Evolutionary conservation across 2,113 vertebrate genomes (phyloP).

Genomic region (Pristiophorus japonicus): DNA sequence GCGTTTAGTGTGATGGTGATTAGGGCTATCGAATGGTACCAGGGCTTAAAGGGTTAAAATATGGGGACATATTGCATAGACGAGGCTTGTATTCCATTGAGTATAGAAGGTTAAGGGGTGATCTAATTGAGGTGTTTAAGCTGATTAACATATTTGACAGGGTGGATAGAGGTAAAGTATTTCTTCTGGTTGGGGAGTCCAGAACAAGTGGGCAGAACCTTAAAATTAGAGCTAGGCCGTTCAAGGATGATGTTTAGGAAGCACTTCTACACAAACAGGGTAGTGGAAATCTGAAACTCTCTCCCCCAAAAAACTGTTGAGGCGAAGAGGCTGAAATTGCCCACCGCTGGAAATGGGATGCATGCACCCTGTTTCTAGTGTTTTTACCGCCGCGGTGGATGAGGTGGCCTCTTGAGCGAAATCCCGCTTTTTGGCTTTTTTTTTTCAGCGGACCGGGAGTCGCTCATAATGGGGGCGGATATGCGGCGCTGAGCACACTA

Average conservation of each 20-base stretch:
- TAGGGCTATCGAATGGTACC: background rate
- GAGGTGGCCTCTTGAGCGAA: too few relatives aligned
- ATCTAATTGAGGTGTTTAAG: background rate
- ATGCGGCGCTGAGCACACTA: too few relatives aligned
- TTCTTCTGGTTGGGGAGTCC: background rate
- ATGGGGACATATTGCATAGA: background rate
- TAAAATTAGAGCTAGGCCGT: background rate
- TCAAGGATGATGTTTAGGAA: background rate
- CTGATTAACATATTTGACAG: background rate
- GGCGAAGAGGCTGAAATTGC: too few relatives aligned
- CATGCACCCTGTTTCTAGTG: too few relatives aligned
- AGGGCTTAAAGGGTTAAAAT: background rate
- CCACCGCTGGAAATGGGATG: too few relatives aligned
- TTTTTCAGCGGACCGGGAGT: too few relatives aligned
- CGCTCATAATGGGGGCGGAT: too few relatives aligned
- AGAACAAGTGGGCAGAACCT: background rate
- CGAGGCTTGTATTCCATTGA: background rate
- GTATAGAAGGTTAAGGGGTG: background rate
- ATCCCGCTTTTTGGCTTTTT: too few relatives aligned
- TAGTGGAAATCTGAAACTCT: background rate
- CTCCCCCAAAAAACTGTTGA: background rate
- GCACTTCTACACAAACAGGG: background rate
- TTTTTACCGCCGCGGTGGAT: too few relatives aligned
- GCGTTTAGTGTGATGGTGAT: background rate
- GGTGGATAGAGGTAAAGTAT: background rate